A percentile compares a stretch with the other conserved stretches of the same genome.
Conservation (phyloP, 2,888 invertebrate species). For the Ptilodon capucinus region DNA sequence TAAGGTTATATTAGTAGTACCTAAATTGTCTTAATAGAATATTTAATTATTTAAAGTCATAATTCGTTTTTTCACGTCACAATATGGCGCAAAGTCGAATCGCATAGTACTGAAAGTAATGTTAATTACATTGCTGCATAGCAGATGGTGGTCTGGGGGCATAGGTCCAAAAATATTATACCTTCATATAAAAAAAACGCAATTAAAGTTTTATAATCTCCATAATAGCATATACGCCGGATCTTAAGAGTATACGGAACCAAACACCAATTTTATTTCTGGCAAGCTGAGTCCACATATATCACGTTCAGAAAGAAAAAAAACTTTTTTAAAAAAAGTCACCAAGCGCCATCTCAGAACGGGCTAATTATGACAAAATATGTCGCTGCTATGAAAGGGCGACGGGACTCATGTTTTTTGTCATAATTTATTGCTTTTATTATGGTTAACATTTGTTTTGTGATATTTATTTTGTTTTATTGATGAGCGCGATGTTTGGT, state of each 20-base stretch:
- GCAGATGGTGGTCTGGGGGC: too few relatives aligned
- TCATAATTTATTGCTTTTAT: conserved; percentile 4
- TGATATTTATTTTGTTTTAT: neutral
- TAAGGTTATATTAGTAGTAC: too few relatives aligned
- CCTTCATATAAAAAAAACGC: too few relatives aligned
- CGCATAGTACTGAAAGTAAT: too few relatives aligned
- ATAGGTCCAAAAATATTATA: too few relatives aligned
- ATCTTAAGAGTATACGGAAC: neutral
- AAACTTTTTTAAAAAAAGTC: neutral
- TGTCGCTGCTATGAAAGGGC: neutral
- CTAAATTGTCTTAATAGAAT: too few relatives aligned
- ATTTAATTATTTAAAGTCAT: too few relatives aligned
- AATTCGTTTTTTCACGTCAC: too few relatives aligned
- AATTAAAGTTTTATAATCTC: too few relatives aligned
- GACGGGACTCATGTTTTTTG: neutral
- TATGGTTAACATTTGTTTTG: conserved; percentile 2
- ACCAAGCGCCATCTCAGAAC: neutral
- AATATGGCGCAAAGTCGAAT: too few relatives aligned
- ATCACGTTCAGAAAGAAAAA: neutral
- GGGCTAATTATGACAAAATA: conserved; percentile 3
- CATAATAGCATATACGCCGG: too few relatives aligned
- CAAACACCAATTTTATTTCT: neutral
- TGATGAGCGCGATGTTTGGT: neutral
- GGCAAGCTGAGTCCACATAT: neutral
- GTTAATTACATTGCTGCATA: too few relatives aligned